phyloP scores from a whole-genome alignment of 1,140 invertebrate genomes.

The Drosophila athabasca region DNA sequence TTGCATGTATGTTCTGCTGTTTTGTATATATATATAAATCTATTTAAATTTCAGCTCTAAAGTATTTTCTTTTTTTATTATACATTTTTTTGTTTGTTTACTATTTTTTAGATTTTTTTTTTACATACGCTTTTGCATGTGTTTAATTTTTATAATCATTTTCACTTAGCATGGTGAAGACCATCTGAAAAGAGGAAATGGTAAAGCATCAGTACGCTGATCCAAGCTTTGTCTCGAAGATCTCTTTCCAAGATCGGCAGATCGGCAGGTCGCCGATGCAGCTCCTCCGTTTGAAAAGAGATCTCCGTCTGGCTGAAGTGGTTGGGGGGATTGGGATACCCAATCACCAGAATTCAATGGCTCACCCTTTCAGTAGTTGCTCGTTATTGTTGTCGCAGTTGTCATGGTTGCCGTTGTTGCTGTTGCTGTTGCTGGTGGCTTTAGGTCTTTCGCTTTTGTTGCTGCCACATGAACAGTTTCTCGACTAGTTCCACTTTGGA shows the following conservation, averaged over 20 bases:
- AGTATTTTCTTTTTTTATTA: slow-evolving; percentile 55
- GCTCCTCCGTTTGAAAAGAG: no score
- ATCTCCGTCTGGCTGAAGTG: no score
- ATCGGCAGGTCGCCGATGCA: no score
- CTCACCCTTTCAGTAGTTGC: slow-evolving; percentile 69
- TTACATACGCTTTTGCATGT: slow-evolving; percentile 33
- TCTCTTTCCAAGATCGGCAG: no score
- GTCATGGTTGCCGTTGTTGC: slow-evolving; percentile 33
- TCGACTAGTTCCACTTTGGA: slow-evolving; percentile 74
- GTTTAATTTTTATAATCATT: slow-evolving; percentile 48
- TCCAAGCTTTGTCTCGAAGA: no score
- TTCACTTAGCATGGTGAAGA: slow-evolving; percentile 48
- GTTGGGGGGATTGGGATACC: no score
- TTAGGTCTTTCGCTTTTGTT: slow-evolving; percentile 71
- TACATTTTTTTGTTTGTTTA: slow-evolving; percentile 53
- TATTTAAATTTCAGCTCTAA: slow-evolving; percentile 75
- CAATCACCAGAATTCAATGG: background rate
- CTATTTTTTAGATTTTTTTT: slow-evolving; percentile 63
- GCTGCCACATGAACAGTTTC: slow-evolving; percentile 72
- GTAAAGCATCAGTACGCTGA: slow-evolving; percentile 9
- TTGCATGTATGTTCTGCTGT: slow-evolving; percentile 36
- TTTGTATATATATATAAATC: slow-evolving; percentile 65
- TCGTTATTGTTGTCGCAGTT: slow-evolving; percentile 44
- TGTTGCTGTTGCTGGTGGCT: slow-evolving; percentile 10
- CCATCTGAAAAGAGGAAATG: slow-evolving; percentile 58